Evolutionary conservation across 2,888 invertebrate genomes (phyloP).

Genomic region (Drepanosiphum platanoidis): DNA sequence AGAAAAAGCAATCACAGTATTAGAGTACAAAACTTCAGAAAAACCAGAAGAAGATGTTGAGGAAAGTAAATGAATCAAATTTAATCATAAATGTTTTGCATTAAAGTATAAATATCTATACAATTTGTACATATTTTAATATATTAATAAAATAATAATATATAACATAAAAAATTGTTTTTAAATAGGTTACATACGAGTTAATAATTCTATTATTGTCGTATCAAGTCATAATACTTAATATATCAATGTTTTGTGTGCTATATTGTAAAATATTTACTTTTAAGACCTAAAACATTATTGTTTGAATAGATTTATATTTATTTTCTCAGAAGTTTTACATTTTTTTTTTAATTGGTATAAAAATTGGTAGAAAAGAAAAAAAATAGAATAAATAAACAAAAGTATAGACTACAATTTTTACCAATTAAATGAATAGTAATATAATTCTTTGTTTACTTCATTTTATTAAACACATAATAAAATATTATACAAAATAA

Average conservation of each 20-base stretch:
- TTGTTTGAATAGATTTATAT: background rate
- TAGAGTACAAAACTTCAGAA: slow-evolving; percentile 38
- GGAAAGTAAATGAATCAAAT: slow-evolving; percentile 17
- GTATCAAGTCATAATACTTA: no score
- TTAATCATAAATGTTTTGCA: background rate
- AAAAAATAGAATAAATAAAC: background rate
- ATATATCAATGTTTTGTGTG: background rate
- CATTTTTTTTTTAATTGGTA: background rate
- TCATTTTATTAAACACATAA: no score
- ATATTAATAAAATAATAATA: slow-evolving; percentile 9
- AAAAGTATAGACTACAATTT: background rate
- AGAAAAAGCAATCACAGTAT: slow-evolving; percentile 41
- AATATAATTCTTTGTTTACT: background rate
- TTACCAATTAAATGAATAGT: background rate
- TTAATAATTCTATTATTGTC: no score
- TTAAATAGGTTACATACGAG: no score
- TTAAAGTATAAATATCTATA: background rate
- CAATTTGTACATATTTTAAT: slow-evolving; percentile 32
- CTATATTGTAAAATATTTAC: background rate
- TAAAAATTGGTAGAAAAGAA: background rate
- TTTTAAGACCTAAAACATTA: background rate
- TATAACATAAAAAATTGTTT: no score
- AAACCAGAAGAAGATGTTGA: slow-evolving; percentile 38
- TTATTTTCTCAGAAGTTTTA: background rate
- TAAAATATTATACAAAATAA: no score